These are phyloP conservation scores for Teinopalpus imperialis DNA, from an alignment of 2,888 invertebrate genomes.

Conservation along the genomic window DNA sequence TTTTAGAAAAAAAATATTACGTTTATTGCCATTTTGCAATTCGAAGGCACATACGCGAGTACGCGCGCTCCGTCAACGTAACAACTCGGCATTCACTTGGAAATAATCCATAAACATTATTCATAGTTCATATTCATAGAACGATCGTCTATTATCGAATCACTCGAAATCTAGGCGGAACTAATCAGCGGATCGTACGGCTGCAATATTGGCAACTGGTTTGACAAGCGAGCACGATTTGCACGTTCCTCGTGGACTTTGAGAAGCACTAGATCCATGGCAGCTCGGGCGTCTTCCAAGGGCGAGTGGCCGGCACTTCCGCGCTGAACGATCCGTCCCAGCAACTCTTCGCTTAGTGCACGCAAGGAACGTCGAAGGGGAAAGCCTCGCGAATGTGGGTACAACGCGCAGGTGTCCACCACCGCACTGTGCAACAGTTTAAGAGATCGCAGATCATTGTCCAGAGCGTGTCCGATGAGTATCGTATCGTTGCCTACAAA, in stretches of 20 bases:
- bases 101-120: constrained; percentile 49
- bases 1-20: constrained; percentile 69
- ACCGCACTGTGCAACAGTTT: constrained; percentile 91
- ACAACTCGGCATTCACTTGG: constrained; percentile 52
- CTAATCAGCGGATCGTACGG: constrained; percentile 72
- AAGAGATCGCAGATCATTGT: constrained; percentile 95
- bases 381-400: constrained; percentile 92
- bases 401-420: constrained; percentile 94
- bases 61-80: constrained; percentile 80
- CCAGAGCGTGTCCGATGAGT: constrained; percentile 96
- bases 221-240: constrained; percentile 43
- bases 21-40: constrained; percentile 78
- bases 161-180: constrained; percentile 65
- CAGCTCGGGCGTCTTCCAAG: constrained; percentile 94
- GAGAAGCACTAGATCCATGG: constrained; percentile 93
- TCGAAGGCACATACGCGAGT: constrained; percentile 77
- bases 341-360: constrained; percentile 86
- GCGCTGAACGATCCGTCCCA: constrained; percentile 92
- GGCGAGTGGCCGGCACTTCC: constrained; percentile 91
- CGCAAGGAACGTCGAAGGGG: constrained; percentile 93
- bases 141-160: constrained; percentile 52
- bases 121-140: constrained; percentile 57
- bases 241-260: constrained; percentile 79
- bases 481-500: constrained; percentile 92
- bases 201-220: constrained; percentile 57